Evolutionary conservation across 2,797 vertebrate species (phyloP), one percentile per base, ranked within the genome.

Genomic region (Pygocentrus nattereri): DNA sequence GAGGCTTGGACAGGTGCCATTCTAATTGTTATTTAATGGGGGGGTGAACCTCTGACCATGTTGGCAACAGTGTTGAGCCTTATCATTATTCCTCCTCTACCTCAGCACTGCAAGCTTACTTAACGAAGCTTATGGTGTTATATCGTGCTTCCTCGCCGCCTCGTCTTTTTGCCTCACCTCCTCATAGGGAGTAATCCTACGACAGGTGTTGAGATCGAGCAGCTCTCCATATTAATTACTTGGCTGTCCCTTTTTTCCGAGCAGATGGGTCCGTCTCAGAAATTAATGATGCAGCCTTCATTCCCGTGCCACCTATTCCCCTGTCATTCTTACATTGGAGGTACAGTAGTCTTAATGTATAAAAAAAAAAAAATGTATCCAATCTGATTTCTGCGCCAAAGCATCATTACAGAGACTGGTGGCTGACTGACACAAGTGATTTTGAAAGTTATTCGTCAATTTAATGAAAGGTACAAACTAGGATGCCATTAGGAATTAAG

Each of bases 161-260:
- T 27, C 59, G n/a, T 3, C 23, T 34, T 61, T 10, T 44, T 12
- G 16, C 54, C 74, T 69, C 59, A 25, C 49, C 52, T 21, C 8
- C 30, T 73, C 49, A 59, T 64, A 56, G 13, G 34, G 44, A 71
- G 41, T 58, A 74, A 61, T 49, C 76, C 71, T 88, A 85, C 82
- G 84, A 87, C 78, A 92, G 87, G 85, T 92, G 81, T 88, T 84
- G 83, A 74, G 58, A 84, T 79, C 86, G 72, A 89, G 68, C 79
- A 62, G 87, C 80, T 73, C 88, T 92, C 76, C 25, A 76, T 87
- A 88, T 90, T 90, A 89, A 91, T 93, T 89, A 89, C 91, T 91
- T 88, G 89, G 85, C 85, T 64, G 84, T 85, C 88, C 64, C 61
- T 86, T 86, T 85, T 67, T 85, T 65, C 12, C 73, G 38, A 76